A percentile compares a stretch with the other conserved stretches of the same genome.
Evolutionary conservation across 2,888 invertebrate species (phyloP).

Genomic region (Oxyteleia sp.): DNA sequence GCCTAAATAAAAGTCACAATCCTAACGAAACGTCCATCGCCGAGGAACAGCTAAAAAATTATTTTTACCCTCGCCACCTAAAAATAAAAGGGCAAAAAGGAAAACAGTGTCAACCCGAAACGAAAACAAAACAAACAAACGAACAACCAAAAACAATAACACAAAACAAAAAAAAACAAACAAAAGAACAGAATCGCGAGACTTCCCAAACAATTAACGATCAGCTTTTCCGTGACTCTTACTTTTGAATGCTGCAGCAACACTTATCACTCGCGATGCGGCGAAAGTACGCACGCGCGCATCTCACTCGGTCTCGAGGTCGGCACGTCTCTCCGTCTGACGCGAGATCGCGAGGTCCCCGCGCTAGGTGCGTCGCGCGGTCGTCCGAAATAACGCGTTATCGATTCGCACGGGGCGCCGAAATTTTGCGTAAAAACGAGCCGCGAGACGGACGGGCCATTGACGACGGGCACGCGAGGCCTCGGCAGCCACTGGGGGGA

Average conservation of each 20-base stretch:
- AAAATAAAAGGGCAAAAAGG: neutral
- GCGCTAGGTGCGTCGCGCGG: slow-evolving; percentile 49
- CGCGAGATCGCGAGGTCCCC: slow-evolving; percentile 40
- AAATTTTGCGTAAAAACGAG: slow-evolving; percentile 47
- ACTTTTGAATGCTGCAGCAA: slow-evolving; percentile 54
- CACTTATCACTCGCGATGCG: slow-evolving; percentile 63
- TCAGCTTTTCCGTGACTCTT: slow-evolving; percentile 48
- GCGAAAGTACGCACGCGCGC: slow-evolving; percentile 68
- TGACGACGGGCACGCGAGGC: slow-evolving; percentile 57
- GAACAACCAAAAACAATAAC: neutral
- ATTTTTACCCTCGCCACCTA: neutral
- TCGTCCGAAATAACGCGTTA: slow-evolving; percentile 56
- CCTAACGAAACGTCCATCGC: neutral
- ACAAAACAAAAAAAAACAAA: neutral
- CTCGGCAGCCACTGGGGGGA: slow-evolving; percentile 62
- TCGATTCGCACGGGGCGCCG: slow-evolving; percentile 44
- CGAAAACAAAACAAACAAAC: neutral
- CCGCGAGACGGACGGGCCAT: slow-evolving; percentile 47
- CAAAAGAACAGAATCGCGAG: neutral
- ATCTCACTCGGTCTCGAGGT: slow-evolving; percentile 49
- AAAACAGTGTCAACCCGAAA: too few species aligned
- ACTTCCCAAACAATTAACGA: slow-evolving; percentile 20
- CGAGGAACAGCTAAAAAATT: neutral
- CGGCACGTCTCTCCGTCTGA: slow-evolving; percentile 41
- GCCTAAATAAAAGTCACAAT: neutral